Evolutionary conservation across 2,888 invertebrate species (phyloP), one percentile per base, ranked within the genome.

Genomic region (Drosophila anomelani): DNA sequence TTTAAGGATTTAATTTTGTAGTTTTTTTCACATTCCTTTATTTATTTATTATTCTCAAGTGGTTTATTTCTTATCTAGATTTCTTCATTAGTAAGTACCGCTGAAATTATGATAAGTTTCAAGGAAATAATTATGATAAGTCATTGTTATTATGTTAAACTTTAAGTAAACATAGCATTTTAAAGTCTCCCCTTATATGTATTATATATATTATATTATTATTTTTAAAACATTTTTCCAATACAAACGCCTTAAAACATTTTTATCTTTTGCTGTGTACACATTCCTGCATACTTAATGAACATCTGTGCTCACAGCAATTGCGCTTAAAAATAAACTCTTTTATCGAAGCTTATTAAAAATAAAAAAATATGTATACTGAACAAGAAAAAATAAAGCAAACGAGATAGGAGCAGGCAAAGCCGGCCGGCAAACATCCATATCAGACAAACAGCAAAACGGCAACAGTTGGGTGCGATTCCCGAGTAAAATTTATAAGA

Each of bases 371-470:
- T 26, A 26, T 4, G 5, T 0, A 10, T 4, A 43, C n/a, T 23
- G 17, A 51, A 23, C 51, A 34, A 34, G 34, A 23, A 32, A 39
- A 57, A 41, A 55, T 32, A 39, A 43, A 41, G 20, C 55, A 62
- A 73, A 60, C 44, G 46, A 41, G 58, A 58, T 53, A 61, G 13
- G 13, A 44, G 26, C 13, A 23, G 23, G 10, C 20, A 10, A 39
- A 9, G 63, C 73, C 71, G 71, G 71, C 63, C 63, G 71, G 71
- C 71, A 71, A 73, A 71, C 74, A 72, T 49, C 63, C 55, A n/a
- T 71, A 73, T 73, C 71, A 39, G 38, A 13, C 23, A 61, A 58
- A 38, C 36, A 34, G 32, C 20, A 9, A 20, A 34, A 66, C 7
- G 39, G 46, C 47, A 47, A 46, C 56, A 67, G 69, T 56, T 67